These are phyloP conservation scores for Lineus longissimus DNA, from an alignment of 1,140 invertebrate species.

Conservation along the genomic window DNA sequence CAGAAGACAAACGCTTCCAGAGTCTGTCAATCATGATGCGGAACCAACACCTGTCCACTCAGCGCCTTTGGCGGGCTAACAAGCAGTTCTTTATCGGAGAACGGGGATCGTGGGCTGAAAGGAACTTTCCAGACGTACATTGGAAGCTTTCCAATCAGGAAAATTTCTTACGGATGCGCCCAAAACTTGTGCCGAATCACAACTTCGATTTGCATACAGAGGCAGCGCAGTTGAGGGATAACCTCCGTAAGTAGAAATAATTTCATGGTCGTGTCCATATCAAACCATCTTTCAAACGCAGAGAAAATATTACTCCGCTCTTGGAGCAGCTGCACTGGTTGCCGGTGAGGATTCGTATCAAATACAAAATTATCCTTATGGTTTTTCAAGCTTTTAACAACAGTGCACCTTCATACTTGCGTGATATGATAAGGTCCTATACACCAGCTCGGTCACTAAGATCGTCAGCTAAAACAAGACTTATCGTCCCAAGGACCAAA, in stretches of 20 bases:
- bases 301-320: too few relatives aligned
- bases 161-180: slow-evolving; percentile 64
- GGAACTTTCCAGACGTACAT: slow-evolving; percentile 47
- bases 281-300: not conserved
- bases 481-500: too few relatives aligned
- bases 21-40: slow-evolving; percentile 54
- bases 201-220: slow-evolving; percentile 62
- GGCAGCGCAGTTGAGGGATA: slow-evolving; percentile 64
- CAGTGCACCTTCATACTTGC: too few relatives aligned
- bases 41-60: slow-evolving; percentile 56
- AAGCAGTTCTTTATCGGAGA: slow-evolving; percentile 60
- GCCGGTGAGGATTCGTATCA: too few relatives aligned
- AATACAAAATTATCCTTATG: too few relatives aligned
- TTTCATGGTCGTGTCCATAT: not conserved
- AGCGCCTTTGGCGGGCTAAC: slow-evolving; percentile 59
- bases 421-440: too few relatives aligned
- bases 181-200: slow-evolving; percentile 61
- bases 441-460: too few relatives aligned
- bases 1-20: slow-evolving; percentile 58
- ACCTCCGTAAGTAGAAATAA: slow-evolving; percentile 51
- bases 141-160: slow-evolving; percentile 64
- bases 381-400: too few relatives aligned
- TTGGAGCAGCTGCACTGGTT: too few relatives aligned
- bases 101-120: slow-evolving; percentile 63
- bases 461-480: too few relatives aligned